Evolutionary conservation across 2,888 invertebrate species (phyloP), one percentile per base, ranked within the genome.

Genomic region (Rhimphoctona megacephalus): DNA sequence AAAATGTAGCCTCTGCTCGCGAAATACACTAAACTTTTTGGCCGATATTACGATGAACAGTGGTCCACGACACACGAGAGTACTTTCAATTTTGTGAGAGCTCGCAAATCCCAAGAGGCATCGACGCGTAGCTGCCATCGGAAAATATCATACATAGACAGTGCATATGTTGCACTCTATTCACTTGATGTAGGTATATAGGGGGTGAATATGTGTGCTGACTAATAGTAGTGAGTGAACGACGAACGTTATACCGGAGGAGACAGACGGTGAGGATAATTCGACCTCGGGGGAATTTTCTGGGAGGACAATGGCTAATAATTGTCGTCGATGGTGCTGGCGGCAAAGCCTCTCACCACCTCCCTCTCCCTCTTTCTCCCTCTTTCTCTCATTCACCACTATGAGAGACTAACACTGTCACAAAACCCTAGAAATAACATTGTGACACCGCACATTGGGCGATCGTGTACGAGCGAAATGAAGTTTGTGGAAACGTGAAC

Each of bases 291-390:
- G 90, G 91, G 92, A 90, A 89, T 92, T 91, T 90, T 90, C 88
- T 87, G 81, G 66, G 80, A 89, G 92, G 91, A 92, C 93, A 92
- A 93, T 93, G 90, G 93, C 91, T 92, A 93, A 93, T 93, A 93
- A 93, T 93, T 93, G 92, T 92, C 92, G 91, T 88, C 90, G 88
- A 89, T 74, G 79, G 67, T 82, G 69, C 39, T 30, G 39, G 74
- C 73, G 69, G 80, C 77, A 67, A 70, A 85, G 80, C 85, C 79
- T 54, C 74, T 54, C 74, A 36, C 73, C 74, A 73, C 61, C 61
- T 61, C n/a, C 7, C 9, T 49, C 8, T 54, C 57, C 11, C 9
- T 76, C 39, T 33, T 61, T 80, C 77, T 66, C n/a, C 64, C 61
- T 25, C 57, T 25, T 25, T 76, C 39, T 64, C 64, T 73, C 81